Base-by-base conservation (phyloP, 1,140 invertebrate genomes). In the Panulirus ornatus region DNA sequence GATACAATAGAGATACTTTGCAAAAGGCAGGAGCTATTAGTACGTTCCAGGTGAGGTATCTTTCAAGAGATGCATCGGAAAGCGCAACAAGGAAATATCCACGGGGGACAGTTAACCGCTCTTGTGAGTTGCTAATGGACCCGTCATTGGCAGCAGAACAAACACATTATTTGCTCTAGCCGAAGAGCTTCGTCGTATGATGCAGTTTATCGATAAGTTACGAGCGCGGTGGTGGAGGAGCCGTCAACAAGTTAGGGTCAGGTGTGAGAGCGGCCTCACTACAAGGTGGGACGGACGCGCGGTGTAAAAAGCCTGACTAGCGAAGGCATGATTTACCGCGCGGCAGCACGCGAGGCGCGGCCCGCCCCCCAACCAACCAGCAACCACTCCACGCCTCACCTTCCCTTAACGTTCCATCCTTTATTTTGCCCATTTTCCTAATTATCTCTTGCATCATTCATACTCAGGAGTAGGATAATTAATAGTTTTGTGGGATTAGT, bases 291-390 rank as follows among this genome's bases (percentile, higher is more conserved):
- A 27, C 75, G 42, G 47, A 79, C 76, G 16, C 42, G 38, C n/a
- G 71, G 73, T 63, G 75, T 87, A 87, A 87, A 87, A 87, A 78
- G 71, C 71, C 36, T 78, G 84, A 87, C 84, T 87, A 42, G 73
- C 11, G 51, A 87, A 78, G 44, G 36, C 42, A 42, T 87, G 84
- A 87, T 87, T 78, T 78, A 87, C 75, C n/a, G 47, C 22, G 22
- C 30, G 22, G 9, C 27, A 11, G 22, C 84, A 87, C 84, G 84
- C 84, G 34, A 78, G 36, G 47, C 44, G 34, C 8, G 5, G 22
- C 34, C 36, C 75, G 27, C 54, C 34, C 6, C 42, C 70, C 8
- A 14, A 22, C 42, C 40, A n/a, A n/a, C n/a, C n/a, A n/a, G n/a
- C 34, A 63, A 38, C 63, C 51, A 3, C 16, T 22, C 54, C 66